Conservation (phyloP, 2,113 vertebrate genomes). For the Nyctereutes procyonoides region DNA sequence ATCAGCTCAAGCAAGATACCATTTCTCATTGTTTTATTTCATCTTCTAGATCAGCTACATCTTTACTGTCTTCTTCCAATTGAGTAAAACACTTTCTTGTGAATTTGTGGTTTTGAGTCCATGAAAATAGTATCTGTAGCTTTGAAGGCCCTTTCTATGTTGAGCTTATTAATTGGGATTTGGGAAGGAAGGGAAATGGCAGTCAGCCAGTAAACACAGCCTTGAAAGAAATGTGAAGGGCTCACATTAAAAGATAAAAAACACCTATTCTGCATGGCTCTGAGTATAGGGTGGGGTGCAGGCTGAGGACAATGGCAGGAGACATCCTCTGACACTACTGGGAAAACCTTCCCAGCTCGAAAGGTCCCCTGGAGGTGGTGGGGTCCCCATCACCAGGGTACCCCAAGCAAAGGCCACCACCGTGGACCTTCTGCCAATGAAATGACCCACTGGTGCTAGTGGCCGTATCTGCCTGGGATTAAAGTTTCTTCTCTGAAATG, state of each 20-base stretch:
- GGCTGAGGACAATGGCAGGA: neutral
- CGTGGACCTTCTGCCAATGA: neutral
- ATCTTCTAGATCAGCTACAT: neutral
- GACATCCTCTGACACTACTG: accelerated
- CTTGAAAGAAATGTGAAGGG: neutral
- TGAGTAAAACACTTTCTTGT: neutral
- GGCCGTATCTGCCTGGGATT: neutral
- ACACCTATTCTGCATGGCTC: neutral
- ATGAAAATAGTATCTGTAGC: neutral
- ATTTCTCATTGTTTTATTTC: constrained; percentile 49
- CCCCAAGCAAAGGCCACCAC: neutral
- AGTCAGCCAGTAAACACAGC: neutral
- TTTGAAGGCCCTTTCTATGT: neutral
- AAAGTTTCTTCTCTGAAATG: neutral
- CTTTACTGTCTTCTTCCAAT: constrained; percentile 29
- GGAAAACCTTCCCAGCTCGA: neutral
- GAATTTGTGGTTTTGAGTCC: neutral
- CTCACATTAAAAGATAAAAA: neutral
- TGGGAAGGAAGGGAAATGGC: neutral
- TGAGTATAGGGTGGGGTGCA: too few species aligned
- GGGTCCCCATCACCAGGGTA: neutral
- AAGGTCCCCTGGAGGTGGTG: neutral
- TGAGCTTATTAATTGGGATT: neutral
- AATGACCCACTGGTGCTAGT: too few species aligned
- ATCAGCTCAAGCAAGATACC: constrained; percentile 61